Conservation (phyloP, 1,140 invertebrate species). For the Papilio aristodemus region DNA sequence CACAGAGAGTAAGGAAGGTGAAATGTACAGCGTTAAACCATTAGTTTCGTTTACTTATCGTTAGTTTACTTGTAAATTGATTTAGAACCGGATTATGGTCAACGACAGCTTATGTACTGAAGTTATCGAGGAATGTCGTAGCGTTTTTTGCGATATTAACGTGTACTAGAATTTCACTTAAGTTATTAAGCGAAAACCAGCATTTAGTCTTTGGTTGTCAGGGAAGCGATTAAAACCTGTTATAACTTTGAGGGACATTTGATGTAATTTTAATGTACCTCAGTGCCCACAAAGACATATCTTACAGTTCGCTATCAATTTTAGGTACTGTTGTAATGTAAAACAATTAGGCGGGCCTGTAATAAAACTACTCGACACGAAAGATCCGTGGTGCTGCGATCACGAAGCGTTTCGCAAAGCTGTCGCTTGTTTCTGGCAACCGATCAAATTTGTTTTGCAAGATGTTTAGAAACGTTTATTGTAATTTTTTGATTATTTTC, state of each 20-base stretch:
- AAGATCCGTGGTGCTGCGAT: slow-evolving; percentile 67
- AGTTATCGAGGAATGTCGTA: slow-evolving; percentile 14
- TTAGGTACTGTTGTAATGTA: slow-evolving; percentile 46
- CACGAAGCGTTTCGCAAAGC: slow-evolving; percentile 72
- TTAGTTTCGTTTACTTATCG: slow-evolving; percentile 29
- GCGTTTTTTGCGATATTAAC: slow-evolving; percentile 23
- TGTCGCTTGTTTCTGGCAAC: slow-evolving; percentile 54
- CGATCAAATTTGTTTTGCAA: slow-evolving; percentile 61
- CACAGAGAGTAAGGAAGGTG: slow-evolving; percentile 38
- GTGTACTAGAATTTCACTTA: slow-evolving; percentile 30
- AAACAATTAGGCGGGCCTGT: slow-evolving; percentile 53
- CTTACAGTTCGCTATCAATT: neutral
- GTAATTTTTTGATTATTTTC: slow-evolving; percentile 10
- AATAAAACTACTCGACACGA: slow-evolving; percentile 59
- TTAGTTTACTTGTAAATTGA: slow-evolving; percentile 33
- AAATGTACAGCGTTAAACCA: slow-evolving; percentile 46
- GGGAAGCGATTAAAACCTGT: neutral
- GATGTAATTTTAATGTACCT: slow-evolving; percentile 18
- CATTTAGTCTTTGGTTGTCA: neutral
- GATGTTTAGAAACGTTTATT: slow-evolving; percentile 49
- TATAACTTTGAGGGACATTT: slow-evolving; percentile 1
- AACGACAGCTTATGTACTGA: slow-evolving; percentile 48
- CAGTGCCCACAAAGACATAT: slow-evolving; percentile 13
- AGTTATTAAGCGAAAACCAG: neutral
- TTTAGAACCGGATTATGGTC: slow-evolving; percentile 49